Conservation (phyloP, 2,113 vertebrate genomes). For the Odobenus rosmarus region DNA sequence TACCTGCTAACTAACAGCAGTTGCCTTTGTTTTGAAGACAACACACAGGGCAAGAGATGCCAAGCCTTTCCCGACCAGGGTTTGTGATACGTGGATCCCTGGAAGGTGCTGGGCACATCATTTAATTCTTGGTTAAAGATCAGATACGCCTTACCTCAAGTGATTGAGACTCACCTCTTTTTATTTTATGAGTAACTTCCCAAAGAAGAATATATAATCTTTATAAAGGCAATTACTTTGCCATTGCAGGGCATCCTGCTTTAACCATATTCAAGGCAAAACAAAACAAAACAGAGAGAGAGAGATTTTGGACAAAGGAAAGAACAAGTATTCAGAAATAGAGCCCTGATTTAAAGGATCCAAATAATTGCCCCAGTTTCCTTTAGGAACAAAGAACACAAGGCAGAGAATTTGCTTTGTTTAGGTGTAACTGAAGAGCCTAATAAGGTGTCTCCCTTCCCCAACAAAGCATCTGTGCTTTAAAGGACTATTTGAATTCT, state of each 20-base stretch:
- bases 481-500: neutral
- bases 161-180: neutral
- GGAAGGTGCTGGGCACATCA: neutral
- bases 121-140: neutral
- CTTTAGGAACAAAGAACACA: neutral
- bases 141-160: neutral
- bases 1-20: neutral
- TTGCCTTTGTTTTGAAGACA: neutral
- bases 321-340: neutral
- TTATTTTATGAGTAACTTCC: neutral
- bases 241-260: neutral
- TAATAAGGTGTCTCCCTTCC: neutral
- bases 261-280: neutral
- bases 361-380: neutral
- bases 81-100: neutral
- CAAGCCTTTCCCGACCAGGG: neutral
- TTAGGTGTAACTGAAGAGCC: neutral
- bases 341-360: neutral
- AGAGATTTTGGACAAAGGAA: neutral
- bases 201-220: neutral
- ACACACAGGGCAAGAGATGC: neutral
- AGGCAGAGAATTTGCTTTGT: neutral
- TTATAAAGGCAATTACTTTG: neutral
- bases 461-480: neutral
- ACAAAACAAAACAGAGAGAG: neutral